Conservation (phyloP, 2,113 vertebrate species). For the Etheostoma cragini region DNA sequence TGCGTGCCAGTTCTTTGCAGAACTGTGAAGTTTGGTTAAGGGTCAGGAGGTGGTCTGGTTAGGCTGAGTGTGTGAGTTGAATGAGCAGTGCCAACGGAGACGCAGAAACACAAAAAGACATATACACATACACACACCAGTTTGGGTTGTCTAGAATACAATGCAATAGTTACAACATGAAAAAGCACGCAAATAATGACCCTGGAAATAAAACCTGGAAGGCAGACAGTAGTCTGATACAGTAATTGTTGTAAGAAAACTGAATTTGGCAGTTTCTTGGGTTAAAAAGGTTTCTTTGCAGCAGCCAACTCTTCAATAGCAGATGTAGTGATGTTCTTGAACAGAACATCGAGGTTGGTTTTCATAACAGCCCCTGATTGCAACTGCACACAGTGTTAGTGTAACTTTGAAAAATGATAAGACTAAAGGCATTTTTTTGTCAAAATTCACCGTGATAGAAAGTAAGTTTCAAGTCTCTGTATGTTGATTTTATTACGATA, state of each 20-base stretch:
- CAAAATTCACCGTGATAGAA: background rate
- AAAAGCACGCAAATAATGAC: background rate
- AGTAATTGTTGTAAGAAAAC: background rate
- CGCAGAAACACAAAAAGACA: constrained; percentile 17
- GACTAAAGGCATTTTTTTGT: background rate
- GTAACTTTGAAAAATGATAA: constrained; percentile 1
- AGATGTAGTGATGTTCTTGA: constrained; percentile 10
- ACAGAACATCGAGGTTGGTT: background rate
- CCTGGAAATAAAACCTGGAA: constrained; percentile 20
- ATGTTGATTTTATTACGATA: background rate
- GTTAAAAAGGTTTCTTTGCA: background rate
- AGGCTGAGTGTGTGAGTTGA: constrained; percentile 20
- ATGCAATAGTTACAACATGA: background rate
- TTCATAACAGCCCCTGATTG: constrained; percentile 9
- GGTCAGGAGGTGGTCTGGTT: constrained; percentile 54
- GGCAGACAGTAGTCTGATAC: constrained; percentile 5
- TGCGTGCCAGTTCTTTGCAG: constrained; percentile 80
- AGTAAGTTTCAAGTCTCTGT: background rate
- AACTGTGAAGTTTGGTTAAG: constrained; percentile 72
- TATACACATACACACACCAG: background rate
- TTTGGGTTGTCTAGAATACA: constrained; percentile 5
- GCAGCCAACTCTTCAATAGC: background rate
- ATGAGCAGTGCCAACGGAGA: constrained; percentile 47
- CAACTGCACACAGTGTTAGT: background rate
- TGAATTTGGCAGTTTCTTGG: constrained; percentile 20